phyloP scores from a whole-genome alignment of 2,797 vertebrate genomes.

The Gobionotothen gibberifrons region DNA sequence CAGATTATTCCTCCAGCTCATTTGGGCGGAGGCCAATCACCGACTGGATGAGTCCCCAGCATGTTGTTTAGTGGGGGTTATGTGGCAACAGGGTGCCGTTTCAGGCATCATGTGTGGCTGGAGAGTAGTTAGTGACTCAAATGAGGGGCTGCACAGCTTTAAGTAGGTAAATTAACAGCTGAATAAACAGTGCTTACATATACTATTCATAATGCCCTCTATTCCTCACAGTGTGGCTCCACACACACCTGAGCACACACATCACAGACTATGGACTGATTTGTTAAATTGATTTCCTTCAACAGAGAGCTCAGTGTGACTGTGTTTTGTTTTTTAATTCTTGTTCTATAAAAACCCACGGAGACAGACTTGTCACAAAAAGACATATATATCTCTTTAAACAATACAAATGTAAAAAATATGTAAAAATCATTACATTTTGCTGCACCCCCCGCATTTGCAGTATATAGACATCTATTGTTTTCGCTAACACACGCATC shows the following conservation, averaged over 20 bases:
- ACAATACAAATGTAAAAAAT: not conserved
- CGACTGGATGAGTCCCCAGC: slow-evolving; percentile 50
- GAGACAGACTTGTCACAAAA: slow-evolving; percentile 2
- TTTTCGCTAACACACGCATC: slow-evolving; percentile 28
- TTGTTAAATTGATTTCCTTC: slow-evolving; percentile 4
- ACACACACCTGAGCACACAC: slow-evolving; percentile 1
- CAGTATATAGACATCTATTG: slow-evolving; percentile 24
- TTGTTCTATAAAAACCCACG: slow-evolving; percentile 17
- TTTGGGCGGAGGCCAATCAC: slow-evolving; percentile 37
- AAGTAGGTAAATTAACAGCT: slow-evolving; percentile 60
- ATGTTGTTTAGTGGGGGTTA: slow-evolving; percentile 61
- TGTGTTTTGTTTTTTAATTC: not conserved
- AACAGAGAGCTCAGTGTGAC: not conserved
- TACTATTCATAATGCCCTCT: slow-evolving; percentile 13
- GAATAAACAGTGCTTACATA: slow-evolving; percentile 64
- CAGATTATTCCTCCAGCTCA: slow-evolving; percentile 50
- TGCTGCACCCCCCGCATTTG: slow-evolving; percentile 12
- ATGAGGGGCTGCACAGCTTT: slow-evolving; percentile 53
- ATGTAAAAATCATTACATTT: slow-evolving; percentile 20
- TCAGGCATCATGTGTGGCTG: slow-evolving; percentile 56
- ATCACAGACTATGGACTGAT: not conserved
- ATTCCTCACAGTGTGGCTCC: slow-evolving; percentile 1
- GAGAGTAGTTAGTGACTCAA: slow-evolving; percentile 68
- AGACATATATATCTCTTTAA: slow-evolving; percentile 13
- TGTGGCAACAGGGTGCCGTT: slow-evolving; percentile 69